Conservation (phyloP, 2,888 invertebrate genomes). For the Tinea trinotella region DNA sequence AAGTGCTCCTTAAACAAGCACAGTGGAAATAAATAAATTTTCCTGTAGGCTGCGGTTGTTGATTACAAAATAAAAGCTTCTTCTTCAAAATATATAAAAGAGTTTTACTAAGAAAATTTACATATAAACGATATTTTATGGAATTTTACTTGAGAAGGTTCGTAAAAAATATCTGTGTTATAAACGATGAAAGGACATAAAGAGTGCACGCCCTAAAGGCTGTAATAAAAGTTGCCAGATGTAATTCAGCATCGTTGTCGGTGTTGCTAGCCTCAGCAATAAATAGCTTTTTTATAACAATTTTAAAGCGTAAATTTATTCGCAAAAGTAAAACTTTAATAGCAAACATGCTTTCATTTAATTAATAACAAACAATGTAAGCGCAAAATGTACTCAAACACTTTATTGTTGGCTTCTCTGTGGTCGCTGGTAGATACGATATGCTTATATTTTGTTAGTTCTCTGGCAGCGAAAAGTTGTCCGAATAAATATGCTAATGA, state of each 20-base stretch:
- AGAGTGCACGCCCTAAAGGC: slow-evolving; percentile 30
- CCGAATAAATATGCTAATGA: slow-evolving; percentile 15
- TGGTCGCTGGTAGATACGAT: neutral
- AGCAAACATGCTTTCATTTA: slow-evolving; percentile 19
- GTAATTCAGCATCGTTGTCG: slow-evolving; percentile 27
- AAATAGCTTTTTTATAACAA: slow-evolving; percentile 21
- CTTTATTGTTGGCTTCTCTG: neutral
- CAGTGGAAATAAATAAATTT: slow-evolving; percentile 2
- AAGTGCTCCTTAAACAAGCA: slow-evolving; percentile 4
- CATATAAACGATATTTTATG: slow-evolving; percentile 34
- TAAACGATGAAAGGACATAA: slow-evolving; percentile 39
- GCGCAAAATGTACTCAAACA: neutral
- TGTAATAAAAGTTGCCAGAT: slow-evolving; percentile 43
- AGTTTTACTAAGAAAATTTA: slow-evolving; percentile 24
- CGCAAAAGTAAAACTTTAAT: slow-evolving; percentile 16
- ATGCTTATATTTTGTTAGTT: slow-evolving; percentile 9
- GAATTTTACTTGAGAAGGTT: slow-evolving; percentile 33
- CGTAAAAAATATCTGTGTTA: slow-evolving; percentile 46
- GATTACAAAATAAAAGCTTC: slow-evolving; percentile 18
- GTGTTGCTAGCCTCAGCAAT: slow-evolving; percentile 27
- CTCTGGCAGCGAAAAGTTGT: slow-evolving; percentile 13
- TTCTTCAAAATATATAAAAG: slow-evolving; percentile 18
- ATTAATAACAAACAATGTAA: slow-evolving; percentile 20
- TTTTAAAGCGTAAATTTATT: slow-evolving; percentile 12
- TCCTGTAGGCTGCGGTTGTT: slow-evolving; percentile 14